Evolutionary conservation across 2,797 vertebrate species (phyloP).

Genomic region (Chloroceryle amazona): DNA sequence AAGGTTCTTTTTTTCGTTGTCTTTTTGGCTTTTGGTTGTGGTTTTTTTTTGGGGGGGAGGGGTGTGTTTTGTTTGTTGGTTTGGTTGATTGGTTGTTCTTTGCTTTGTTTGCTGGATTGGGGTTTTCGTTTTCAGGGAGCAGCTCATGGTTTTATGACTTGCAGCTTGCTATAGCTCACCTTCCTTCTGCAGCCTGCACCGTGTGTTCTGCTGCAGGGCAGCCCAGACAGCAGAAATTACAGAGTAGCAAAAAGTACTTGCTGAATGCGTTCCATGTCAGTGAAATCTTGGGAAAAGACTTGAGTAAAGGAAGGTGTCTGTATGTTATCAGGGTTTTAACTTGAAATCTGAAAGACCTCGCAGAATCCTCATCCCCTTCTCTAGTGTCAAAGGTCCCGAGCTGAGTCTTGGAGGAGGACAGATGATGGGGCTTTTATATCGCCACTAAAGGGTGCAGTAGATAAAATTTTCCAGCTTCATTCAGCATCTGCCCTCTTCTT

Average conservation of each 20-base stretch:
- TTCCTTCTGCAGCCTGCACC: neutral
- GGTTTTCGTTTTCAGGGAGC: neutral
- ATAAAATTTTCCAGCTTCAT: accelerated
- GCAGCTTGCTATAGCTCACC: neutral
- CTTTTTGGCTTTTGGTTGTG: too few relatives aligned
- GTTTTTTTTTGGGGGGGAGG: neutral
- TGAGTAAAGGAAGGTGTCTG: neutral
- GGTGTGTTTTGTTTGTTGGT: too few relatives aligned
- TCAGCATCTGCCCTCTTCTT: neutral
- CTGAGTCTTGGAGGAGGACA: neutral
- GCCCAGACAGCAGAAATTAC: neutral
- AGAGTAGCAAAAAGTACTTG: neutral
- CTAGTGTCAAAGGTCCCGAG: neutral
- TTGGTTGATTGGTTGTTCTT: too few relatives aligned
- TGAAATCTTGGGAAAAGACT: neutral
- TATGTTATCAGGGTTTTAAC: neutral
- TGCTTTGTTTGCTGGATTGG: too few relatives aligned
- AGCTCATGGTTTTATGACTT: neutral
- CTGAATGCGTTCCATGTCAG: neutral
- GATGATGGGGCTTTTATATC: neutral
- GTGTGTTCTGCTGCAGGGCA: neutral
- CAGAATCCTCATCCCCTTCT: neutral
- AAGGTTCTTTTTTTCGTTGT: neutral
- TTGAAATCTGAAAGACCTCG: neutral
- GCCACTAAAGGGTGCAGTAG: neutral